These are phyloP conservation scores for Sylvilagus bachmani DNA, from an alignment of 2,113 vertebrate genomes.

Conservation along the genomic window DNA sequence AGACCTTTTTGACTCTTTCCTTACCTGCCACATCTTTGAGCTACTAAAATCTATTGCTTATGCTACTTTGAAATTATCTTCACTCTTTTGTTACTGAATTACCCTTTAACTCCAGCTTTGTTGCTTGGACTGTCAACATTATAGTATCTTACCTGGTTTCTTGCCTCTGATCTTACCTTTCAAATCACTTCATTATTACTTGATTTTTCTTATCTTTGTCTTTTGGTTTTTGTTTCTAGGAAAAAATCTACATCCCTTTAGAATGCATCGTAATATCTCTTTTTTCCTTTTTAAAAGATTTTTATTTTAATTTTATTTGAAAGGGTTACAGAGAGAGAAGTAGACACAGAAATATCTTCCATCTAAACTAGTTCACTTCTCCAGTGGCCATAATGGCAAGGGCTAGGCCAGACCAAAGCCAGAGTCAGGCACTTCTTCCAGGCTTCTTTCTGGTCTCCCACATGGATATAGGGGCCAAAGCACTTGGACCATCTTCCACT, in stretches of 20 bases:
- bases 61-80: slow-evolving; percentile 1
- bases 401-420: too few relatives aligned
- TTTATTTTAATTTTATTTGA: too few relatives aligned
- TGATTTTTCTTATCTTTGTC: slow-evolving; percentile 9
- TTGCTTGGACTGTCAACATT: neutral
- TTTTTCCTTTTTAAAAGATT: too few relatives aligned
- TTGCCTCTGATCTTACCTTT: slow-evolving; percentile 26
- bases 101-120: neutral
- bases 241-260: neutral
- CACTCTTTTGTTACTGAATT: neutral
- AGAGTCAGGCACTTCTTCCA: too few relatives aligned
- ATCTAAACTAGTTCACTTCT: too few relatives aligned
- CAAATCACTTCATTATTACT: neutral
- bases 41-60: neutral
- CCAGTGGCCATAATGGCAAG: too few relatives aligned
- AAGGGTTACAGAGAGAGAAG: too few relatives aligned
- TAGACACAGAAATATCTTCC: too few relatives aligned
- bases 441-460: too few relatives aligned
- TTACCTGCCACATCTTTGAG: neutral
- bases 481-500: too few relatives aligned
- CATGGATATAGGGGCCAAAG: too few relatives aligned
- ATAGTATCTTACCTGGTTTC: neutral
- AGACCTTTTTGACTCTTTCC: neutral
- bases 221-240: neutral
- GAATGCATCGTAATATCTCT: neutral